A percentile compares a stretch with the other conserved stretches of the same genome.
Evolutionary conservation across 2,113 vertebrate genomes (phyloP).

Genomic region (Dicaeum eximium): DNA sequence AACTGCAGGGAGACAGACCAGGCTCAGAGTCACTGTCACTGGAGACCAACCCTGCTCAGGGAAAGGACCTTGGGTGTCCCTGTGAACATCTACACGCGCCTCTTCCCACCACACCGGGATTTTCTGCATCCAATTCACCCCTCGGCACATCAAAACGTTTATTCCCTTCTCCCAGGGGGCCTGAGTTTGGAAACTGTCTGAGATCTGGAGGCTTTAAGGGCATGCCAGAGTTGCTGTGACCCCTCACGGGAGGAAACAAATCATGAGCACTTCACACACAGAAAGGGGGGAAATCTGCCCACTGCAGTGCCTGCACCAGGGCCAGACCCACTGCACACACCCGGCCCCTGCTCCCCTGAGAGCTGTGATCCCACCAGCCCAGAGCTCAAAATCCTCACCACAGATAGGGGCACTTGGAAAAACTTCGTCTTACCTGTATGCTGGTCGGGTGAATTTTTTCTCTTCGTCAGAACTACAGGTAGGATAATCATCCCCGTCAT

Average conservation of each 20-base stretch:
- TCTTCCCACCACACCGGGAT: not conserved
- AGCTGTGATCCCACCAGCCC: not conserved
- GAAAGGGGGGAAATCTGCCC: not conserved
- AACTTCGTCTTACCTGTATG: constrained; percentile 87
- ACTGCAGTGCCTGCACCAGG: rapidly evolving
- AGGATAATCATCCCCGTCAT: constrained; percentile 91
- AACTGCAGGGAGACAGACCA: not conserved
- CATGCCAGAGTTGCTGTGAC: not conserved
- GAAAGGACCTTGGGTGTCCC: not conserved
- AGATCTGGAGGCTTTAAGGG: not conserved
- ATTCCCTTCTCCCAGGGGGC: not conserved
- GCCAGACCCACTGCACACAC: not conserved
- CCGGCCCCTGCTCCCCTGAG: not conserved
- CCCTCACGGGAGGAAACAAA: not conserved
- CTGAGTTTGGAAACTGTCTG: not conserved
- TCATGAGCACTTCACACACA: not conserved
- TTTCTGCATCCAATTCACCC: not conserved
- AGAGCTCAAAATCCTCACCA: not conserved
- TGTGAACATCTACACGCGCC: rapidly evolving
- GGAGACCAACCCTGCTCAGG: not conserved
- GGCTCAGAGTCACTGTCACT: not conserved
- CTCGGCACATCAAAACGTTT: rapidly evolving
- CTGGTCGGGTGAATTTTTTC: constrained; percentile 90
- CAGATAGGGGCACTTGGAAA: not conserved
- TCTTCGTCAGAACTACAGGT: constrained; percentile 88